phyloP scores from a whole-genome alignment of 2,113 vertebrate species.

The Neotragus pygmaeus region DNA sequence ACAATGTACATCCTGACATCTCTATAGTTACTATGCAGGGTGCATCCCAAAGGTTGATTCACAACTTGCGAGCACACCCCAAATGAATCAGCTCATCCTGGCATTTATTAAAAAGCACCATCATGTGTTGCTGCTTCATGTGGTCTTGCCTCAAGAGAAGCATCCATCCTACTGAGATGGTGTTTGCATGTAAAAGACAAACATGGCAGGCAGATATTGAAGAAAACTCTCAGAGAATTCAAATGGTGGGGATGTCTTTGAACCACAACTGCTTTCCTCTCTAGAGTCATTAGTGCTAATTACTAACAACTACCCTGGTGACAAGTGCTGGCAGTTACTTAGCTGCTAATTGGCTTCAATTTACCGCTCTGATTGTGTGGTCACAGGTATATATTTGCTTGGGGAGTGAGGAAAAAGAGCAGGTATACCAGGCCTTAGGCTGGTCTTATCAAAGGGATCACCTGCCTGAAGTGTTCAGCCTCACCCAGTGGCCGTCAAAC shows the following conservation, averaged over 20 bases:
- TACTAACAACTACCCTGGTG: conserved; percentile 75
- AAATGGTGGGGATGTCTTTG: conserved; percentile 47
- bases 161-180: neutral
- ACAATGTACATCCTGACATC: neutral
- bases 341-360: conserved; percentile 69
- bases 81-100: neutral
- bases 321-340: conserved; percentile 72
- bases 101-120: neutral
- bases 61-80: rapidly evolving
- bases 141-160: neutral
- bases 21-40: neutral
- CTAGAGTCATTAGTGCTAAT: conserved; percentile 77
- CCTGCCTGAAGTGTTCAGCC: neutral
- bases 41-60: neutral
- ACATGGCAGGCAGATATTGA: neutral
- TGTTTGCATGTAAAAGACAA: conserved; percentile 6
- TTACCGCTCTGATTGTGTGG: conserved; percentile 68
- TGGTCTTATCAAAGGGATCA: neutral
- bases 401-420: neutral
- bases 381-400: conserved; percentile 57
- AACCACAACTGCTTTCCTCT: conserved; percentile 71
- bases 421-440: neutral
- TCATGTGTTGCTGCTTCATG: neutral
- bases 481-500: neutral
- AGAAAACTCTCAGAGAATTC: neutral